A percentile compares a stretch with the other conserved stretches of the same genome.
Evolutionary conservation across 2,888 invertebrate species (phyloP).

Genomic region (Synanthedon tipuliformis): DNA sequence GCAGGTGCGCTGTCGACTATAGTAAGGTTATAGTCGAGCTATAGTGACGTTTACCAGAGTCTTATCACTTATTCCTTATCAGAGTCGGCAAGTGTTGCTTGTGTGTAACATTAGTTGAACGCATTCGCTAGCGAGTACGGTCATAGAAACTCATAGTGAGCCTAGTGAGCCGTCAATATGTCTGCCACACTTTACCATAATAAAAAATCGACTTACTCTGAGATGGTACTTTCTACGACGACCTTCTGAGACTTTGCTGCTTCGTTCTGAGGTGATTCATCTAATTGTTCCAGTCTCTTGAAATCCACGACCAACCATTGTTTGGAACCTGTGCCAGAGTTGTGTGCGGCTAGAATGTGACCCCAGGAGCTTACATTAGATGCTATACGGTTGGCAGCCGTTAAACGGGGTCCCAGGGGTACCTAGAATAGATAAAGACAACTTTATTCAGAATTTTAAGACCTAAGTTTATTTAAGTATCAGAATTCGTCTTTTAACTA

Average conservation of each 20-base stretch:
- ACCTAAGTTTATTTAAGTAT: no score
- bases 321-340: slow-evolving; percentile 86
- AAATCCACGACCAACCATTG: slow-evolving; percentile 89
- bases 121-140: no score
- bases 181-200: no score
- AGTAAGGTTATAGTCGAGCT: no score
- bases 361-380: slow-evolving; percentile 80
- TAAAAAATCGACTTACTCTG: slow-evolving; percentile 31
- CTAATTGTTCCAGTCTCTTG: slow-evolving; percentile 59
- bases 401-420: slow-evolving; percentile 79
- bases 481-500: no score
- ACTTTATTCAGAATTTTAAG: no score
- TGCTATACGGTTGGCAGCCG: slow-evolving; percentile 87
- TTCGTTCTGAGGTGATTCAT: slow-evolving; percentile 9
- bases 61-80: no score
- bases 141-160: no score
- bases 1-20: no score
- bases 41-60: no score
- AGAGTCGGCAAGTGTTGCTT: no score
- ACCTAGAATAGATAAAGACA: slow-evolving; percentile 41
- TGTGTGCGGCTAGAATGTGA: slow-evolving; percentile 73
- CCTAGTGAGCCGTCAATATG: not conserved
- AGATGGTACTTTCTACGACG: slow-evolving; percentile 32
- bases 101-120: no score
- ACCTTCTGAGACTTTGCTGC: slow-evolving; percentile 5